A percentile compares a stretch with the other conserved stretches of the same genome.
Conservation (phyloP, 2,113 vertebrate genomes). For the Microcebus ravelobensis region DNA sequence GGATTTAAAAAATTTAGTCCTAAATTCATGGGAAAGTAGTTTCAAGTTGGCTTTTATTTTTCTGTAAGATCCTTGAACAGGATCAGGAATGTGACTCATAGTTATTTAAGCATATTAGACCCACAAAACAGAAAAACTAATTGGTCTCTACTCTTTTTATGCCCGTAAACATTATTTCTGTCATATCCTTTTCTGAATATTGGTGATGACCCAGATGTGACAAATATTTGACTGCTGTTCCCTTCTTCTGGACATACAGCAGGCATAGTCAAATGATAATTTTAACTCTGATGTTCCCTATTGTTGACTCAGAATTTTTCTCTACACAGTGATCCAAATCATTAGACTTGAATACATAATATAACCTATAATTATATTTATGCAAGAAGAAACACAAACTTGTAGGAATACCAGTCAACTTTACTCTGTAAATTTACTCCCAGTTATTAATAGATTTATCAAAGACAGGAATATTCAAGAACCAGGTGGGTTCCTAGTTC, state of each 20-base stretch:
- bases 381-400: neutral
- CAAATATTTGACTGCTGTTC: neutral
- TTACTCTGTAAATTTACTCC: neutral
- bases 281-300: neutral
- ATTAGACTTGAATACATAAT: neutral
- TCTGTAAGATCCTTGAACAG: neutral
- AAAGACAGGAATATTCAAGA: neutral
- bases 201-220: neutral
- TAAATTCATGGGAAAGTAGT: neutral
- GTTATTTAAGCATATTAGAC: neutral
- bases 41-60: slow-evolving; percentile 37
- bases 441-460: neutral
- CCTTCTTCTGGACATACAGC: neutral
- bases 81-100: neutral
- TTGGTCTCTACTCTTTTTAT: neutral
- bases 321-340: neutral
- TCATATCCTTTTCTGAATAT: neutral
- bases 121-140: neutral
- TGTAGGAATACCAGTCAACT: neutral
- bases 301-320: neutral
- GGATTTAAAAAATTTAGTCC: neutral
- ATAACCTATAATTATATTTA: neutral
- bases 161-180: neutral
- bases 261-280: neutral
- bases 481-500: neutral